Percentiles rank a stretch among this genome's conserved stretches.
phyloP scores from a whole-genome alignment of 1,140 invertebrate genomes.

The Zaprionus gabonicus region DNA sequence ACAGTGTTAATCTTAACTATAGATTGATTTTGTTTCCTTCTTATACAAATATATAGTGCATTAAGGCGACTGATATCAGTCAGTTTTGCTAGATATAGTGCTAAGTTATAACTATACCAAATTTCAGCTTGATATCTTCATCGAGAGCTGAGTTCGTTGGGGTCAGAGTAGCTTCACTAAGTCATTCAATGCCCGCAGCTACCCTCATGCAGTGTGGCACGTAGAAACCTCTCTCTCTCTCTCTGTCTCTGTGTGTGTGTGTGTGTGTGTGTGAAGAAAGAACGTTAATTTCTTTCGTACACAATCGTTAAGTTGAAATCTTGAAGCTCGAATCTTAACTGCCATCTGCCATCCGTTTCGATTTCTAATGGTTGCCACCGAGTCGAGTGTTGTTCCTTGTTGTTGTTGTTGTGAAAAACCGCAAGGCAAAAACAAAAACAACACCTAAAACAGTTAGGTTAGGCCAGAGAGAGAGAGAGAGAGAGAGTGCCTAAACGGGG shows the following conservation, averaged over 20 bases:
- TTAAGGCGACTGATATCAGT: background rate
- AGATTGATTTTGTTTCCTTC: background rate
- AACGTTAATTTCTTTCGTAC: slow-evolving; percentile 31
- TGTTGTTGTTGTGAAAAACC: slow-evolving; percentile 37
- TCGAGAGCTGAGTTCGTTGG: background rate
- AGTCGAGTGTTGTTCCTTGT: slow-evolving; percentile 16
- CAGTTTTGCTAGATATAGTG: background rate
- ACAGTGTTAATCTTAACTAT: background rate
- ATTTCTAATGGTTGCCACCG: slow-evolving; percentile 41
- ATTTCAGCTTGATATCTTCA: background rate
- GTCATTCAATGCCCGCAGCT: background rate
- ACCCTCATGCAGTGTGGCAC: too few relatives aligned
- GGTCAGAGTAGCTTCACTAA: background rate
- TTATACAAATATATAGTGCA: background rate
- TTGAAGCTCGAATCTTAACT: slow-evolving; percentile 48
- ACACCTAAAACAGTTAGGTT: background rate
- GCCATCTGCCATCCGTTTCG: slow-evolving; percentile 38
- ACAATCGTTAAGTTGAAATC: slow-evolving; percentile 50
- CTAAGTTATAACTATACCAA: background rate
- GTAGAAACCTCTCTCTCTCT: background rate
- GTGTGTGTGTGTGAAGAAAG: background rate
- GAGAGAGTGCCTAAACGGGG: background rate
- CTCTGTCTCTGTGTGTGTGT: background rate
- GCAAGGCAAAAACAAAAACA: slow-evolving; percentile 28
- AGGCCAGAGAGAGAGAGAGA: background rate